Evolutionary conservation across 2,797 vertebrate genomes (phyloP), one percentile per base, ranked within the genome.

Genomic region (Typhlichthys subterraneus): DNA sequence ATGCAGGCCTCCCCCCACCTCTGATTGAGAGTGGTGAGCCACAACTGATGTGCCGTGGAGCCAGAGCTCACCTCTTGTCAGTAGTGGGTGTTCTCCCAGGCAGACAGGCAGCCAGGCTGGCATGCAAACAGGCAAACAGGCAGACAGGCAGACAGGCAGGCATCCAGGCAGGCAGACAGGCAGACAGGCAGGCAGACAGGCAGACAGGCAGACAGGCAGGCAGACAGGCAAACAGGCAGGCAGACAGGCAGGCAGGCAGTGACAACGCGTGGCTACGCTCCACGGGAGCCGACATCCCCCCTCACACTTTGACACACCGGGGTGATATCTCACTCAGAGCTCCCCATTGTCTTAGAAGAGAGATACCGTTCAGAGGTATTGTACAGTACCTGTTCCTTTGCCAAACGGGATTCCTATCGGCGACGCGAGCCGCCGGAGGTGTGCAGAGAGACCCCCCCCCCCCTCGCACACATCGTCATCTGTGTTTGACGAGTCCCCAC

Each of bases 21-120:
- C 89, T 93, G 91, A 93, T 93, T 94, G 91, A 92, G 88, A 85
- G 86, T 92, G 90, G 89, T 91, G 93, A 94, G 92, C 91, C 91
- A 92, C 85, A 91, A 92, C 91, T 88, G 91, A 94, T 91, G 89
- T 79, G 17, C 84, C 79, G 84, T 80, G 82, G 85, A 86, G 85
- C 82, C 11, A 63, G 61, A 59, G 78, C 85, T 87, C 85, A 88
- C 85, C 88, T 92, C 88, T 84, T 89, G 90, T 91, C 92, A 92
- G 64, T 79, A 60, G 67, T 31, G 77, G 82, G 85, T 86, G 88
- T 87, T 88, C 89, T 87, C 87, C 77, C 69, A 65, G 81, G 88
- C 87, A 88, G 86, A 85, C 87, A 83, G 88, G 87, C 85, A 64
- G 81, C 88, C 87, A 88, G 86, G 84, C 87, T 82, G 87, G 87